phyloP scores from a whole-genome alignment of 2,888 invertebrate species.

The Embidobia sp. region DNA sequence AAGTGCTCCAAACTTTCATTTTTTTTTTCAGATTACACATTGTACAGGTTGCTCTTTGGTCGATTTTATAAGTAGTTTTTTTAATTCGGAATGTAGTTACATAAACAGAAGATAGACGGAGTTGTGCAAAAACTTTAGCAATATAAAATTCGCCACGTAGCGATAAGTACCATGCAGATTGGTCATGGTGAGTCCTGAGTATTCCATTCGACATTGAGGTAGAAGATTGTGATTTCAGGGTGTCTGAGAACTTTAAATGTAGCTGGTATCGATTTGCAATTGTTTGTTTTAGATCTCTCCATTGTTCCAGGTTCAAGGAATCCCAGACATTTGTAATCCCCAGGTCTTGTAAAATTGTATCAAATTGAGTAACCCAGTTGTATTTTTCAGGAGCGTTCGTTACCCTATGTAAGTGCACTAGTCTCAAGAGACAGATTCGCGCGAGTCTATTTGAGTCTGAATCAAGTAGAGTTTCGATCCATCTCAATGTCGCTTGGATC shows the following conservation, averaged over 20 bases:
- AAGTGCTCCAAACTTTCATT: slow-evolving; percentile 1
- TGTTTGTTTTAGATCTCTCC: too few relatives aligned
- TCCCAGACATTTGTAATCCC: not conserved
- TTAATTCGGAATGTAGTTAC: too few relatives aligned
- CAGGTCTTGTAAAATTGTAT: not conserved
- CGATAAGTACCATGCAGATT: not conserved
- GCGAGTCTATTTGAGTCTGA: not conserved
- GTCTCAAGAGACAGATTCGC: not conserved
- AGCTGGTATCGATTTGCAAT: not conserved
- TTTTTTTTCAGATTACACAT: not conserved
- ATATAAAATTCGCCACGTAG: not conserved
- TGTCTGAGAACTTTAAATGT: not conserved
- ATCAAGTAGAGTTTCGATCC: not conserved
- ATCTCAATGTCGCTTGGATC: not conserved
- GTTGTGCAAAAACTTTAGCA: not conserved
- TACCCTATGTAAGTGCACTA: too few relatives aligned
- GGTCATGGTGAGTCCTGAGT: not conserved
- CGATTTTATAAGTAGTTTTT: not conserved
- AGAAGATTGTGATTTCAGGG: not conserved
- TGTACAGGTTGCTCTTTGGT: not conserved
- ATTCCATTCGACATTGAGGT: not conserved
- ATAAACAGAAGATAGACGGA: not conserved
- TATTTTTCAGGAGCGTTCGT: not conserved
- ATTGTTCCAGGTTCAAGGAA: not conserved
- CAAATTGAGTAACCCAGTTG: not conserved